phyloP scores from a whole-genome alignment of 1,140 invertebrate genomes.

The Penaeus chinensis region DNA sequence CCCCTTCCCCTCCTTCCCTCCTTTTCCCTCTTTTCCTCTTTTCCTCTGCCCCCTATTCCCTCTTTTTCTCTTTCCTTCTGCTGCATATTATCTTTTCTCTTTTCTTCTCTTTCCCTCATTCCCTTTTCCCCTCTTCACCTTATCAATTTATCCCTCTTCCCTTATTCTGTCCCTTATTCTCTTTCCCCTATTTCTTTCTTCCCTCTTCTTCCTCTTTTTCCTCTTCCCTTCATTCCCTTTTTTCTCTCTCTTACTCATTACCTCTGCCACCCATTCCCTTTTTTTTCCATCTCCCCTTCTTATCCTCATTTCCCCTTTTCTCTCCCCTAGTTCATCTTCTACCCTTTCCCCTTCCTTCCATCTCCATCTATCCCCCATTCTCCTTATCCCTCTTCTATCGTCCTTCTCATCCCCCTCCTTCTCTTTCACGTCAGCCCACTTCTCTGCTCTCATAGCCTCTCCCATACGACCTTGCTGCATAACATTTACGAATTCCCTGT shows the following conservation, averaged over 20 bases:
- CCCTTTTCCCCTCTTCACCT: slow-evolving; percentile 8
- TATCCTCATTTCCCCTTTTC: background rate
- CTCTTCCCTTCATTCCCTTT: background rate
- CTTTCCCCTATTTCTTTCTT: background rate
- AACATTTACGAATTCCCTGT: background rate
- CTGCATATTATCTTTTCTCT: background rate
- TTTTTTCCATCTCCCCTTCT: background rate
- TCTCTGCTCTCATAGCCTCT: background rate
- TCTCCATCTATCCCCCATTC: background rate
- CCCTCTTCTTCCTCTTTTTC: background rate
- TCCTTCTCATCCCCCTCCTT: background rate
- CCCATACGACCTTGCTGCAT: background rate
- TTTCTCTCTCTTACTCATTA: background rate
- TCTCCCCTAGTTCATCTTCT: background rate
- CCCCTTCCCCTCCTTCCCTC: too few relatives aligned
- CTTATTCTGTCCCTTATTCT: background rate
- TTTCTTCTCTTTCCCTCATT: background rate
- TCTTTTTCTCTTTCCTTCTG: background rate
- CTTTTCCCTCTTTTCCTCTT: background rate
- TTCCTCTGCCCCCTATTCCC: too few relatives aligned
- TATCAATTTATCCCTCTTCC: background rate
- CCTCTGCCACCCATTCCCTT: background rate
- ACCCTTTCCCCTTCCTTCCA: background rate
- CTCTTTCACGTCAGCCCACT: background rate
- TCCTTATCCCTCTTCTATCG: background rate